Base-by-base conservation (phyloP, 2,113 vertebrate genomes). In the Archilochus colubris region DNA sequence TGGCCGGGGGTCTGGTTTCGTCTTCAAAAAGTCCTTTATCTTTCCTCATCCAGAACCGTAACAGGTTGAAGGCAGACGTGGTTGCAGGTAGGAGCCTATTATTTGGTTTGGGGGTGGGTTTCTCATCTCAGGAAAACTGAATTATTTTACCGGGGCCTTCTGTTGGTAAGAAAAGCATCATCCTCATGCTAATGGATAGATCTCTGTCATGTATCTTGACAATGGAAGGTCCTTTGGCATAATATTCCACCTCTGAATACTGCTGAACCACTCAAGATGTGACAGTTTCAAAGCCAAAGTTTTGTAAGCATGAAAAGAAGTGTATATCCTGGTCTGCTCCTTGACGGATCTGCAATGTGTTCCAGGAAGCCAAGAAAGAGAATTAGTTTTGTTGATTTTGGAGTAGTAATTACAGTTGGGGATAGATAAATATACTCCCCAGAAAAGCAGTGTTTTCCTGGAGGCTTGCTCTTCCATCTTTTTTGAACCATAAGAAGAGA, bases 1-100 rank as follows among this genome's bases (percentile, higher is more conserved):
- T 1, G 14, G 13, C 40, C 1, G 33, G 22, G 2, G 22, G 3
- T 13, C 14, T 1, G 46, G 6, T 30, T n/a, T 61, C 19, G 4
- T 59, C 12, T 2, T 4, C 6, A 24, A 55, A 85, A 9, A 2
- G 5, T 31, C 13, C 7, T 20, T 43, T 43, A 14, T 7, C 54
- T 44, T 15, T 20, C 40, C 8, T 77, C n/a, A 13, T 4, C 23
- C 40, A 6, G 53, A 54, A 7, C 24, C 10, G 1, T 38, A 55
- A 38, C 30, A 33, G 30, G 30, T 11, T 76, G 27, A 59, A 73
- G 48, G 67, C 57, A 62, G 13, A 36, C 53, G 14, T 21, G 20
- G 16, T 27, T 51, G 24, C n/a, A 38, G 7, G 3, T 5, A 33
- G 7, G 21, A 54, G 21, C 4, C 19, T 20, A 15, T 38, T 10